Evolutionary conservation across 2,797 vertebrate genomes (phyloP).

Genomic region (Brachyrhaphis roseni): DNA sequence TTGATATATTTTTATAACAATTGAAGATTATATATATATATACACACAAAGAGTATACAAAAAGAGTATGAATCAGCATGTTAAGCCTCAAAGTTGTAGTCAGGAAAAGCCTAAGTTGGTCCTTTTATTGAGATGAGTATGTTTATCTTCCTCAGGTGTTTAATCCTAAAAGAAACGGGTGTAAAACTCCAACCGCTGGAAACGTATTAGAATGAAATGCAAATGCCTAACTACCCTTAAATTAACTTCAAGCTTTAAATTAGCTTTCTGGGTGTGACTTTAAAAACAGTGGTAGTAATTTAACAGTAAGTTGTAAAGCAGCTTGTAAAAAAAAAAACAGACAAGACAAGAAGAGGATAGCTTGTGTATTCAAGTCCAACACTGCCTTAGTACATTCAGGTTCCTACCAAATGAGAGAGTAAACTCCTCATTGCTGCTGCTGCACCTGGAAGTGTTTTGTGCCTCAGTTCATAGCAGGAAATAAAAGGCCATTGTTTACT

Average conservation of each 20-base stretch:
- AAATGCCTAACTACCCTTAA: neutral
- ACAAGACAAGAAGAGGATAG: slow-evolving; percentile 13
- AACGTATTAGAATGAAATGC: neutral
- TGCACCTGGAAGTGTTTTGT: slow-evolving; percentile 75
- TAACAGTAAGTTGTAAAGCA: neutral
- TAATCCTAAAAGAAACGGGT: neutral
- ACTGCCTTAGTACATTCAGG: slow-evolving; percentile 38
- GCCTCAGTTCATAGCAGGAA: slow-evolving; percentile 54
- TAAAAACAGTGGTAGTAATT: neutral
- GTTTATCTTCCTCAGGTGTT: neutral
- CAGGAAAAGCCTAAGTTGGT: neutral
- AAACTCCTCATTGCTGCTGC: slow-evolving; percentile 19
- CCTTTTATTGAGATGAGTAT: neutral
- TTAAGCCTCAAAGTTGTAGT: neutral
- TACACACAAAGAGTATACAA: neutral
- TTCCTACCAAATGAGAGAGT: slow-evolving; percentile 18
- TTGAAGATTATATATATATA: no score
- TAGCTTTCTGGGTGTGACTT: neutral
- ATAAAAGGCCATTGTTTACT: slow-evolving; percentile 71
- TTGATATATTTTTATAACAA: no score
- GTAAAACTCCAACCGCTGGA: neutral
- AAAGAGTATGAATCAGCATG: neutral
- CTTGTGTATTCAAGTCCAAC: slow-evolving; percentile 59
- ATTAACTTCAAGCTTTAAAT: neutral
- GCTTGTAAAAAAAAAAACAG: neutral